Base-by-base conservation (phyloP, 2,113 vertebrate species). In the Paramormyrops kingsleyae region DNA sequence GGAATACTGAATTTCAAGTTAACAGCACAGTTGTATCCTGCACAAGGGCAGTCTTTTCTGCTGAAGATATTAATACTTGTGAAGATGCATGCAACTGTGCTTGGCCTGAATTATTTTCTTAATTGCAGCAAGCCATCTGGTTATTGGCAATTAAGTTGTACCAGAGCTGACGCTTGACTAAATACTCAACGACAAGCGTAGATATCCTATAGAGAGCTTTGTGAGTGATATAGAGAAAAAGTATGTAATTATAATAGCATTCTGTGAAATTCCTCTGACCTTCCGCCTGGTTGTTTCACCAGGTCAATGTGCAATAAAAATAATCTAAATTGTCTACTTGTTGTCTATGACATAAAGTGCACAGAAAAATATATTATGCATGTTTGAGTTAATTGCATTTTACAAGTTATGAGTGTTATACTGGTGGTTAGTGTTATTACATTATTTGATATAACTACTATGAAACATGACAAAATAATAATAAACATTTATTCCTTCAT, bases 131-230 rank as follows among this genome's bases (percentile, higher is more conserved):
- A 83, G 77, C 77, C 77, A 83, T 83, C 77, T 83, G 77, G 39
- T 83, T 83, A 83, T 83, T 83, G 77, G 77, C 42, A 44, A 83
- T 83, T 83, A 83, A 42, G 77, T 83, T 83, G 77, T 83, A 42
- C 39, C 77, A 83, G 35, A 83, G 31, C 77, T 83, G 77, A 83
- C 77, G 42, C 77, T 83, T 83, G 77, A 83, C 77, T 83, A 83
- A 83, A 83, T 44, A 83, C 77, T 24, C 77, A 83, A 44, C 42
- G 77, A 83, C 77, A 83, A 83, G 77, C 17, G 77, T 24, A 83
- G 77, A 83, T 83, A 83, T 83, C 77, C 77, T 44, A 83, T 83
- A 44, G 77, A 44, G 77, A 83, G 77, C 77, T 21, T 39, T 42
- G 39, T 83, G 77, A 83, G 39, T 83, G 39, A 83, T 83, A 83